These are phyloP conservation scores for Piaya cayana DNA, from an alignment of 2,113 vertebrate species.

Conservation along the genomic window DNA sequence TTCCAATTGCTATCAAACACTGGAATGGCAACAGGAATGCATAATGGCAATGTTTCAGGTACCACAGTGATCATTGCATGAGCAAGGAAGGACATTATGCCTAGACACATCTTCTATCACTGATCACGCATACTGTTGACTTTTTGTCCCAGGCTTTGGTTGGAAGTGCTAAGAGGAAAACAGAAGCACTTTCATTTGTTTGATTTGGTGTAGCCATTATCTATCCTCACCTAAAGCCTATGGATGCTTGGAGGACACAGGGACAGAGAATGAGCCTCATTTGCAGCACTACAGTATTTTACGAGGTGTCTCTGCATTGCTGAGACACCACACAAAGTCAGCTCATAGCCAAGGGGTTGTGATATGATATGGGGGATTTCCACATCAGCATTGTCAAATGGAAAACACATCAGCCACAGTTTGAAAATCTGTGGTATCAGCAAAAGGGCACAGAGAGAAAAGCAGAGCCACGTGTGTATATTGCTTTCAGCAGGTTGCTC, in stretches of 20 bases:
- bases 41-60: neutral
- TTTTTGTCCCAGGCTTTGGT: neutral
- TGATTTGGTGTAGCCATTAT: neutral
- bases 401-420: neutral
- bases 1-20: neutral
- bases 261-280: neutral
- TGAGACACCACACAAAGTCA: neutral
- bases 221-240: neutral
- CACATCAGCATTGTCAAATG: neutral
- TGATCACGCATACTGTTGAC: accelerated
- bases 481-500: slow-evolving; percentile 67
- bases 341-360: neutral
- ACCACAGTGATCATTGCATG: neutral
- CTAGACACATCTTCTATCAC: neutral
- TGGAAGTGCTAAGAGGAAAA: neutral
- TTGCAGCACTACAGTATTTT: neutral
- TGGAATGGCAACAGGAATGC: neutral
- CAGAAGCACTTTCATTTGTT: neutral
- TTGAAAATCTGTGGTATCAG: neutral
- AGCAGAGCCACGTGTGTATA: slow-evolving; percentile 60
- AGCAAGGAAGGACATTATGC: accelerated
- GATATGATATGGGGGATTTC: neutral
- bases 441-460: slow-evolving; percentile 71
- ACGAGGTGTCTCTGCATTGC: neutral
- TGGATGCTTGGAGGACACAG: neutral